A percentile compares a stretch with the other conserved stretches of the same genome.
These are phyloP conservation scores for Octonoba sinensis DNA, from an alignment of 2,888 invertebrate species.

Conservation along the genomic window DNA sequence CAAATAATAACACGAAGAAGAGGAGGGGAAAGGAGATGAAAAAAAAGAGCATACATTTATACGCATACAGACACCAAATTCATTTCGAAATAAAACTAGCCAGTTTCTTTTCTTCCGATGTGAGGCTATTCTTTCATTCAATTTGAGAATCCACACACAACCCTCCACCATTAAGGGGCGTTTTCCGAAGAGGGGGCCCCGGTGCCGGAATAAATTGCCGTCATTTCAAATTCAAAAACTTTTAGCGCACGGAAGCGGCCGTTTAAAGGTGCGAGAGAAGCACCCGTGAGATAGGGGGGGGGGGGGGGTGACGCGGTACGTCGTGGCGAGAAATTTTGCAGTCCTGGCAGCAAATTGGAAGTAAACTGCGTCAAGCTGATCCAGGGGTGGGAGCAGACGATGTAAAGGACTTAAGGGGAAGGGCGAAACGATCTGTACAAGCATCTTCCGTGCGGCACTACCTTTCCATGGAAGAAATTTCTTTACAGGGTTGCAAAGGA, in stretches of 20 bases:
- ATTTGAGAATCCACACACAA: conserved; percentile 35
- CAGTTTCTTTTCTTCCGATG: conserved; percentile 21
- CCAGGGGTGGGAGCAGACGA: conserved; percentile 6
- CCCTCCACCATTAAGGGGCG: conserved; percentile 48
- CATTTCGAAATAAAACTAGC: conserved; percentile 44
- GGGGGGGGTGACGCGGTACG: neutral
- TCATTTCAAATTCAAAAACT: conserved; percentile 65
- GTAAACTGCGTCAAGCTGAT: conserved; percentile 62
- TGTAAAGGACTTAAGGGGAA: neutral
- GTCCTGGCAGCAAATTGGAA: conserved; percentile 56
- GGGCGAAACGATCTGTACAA: conserved; percentile 22
- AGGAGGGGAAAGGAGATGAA: neutral
- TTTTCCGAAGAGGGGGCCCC: conserved; percentile 16
- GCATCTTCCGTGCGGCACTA: conserved; percentile 56
- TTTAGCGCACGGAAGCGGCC: conserved; percentile 61
- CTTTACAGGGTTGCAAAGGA: conserved; percentile 48
- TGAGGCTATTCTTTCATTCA: conserved; percentile 51
- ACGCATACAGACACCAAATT: conserved; percentile 33
- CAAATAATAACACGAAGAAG: no score
- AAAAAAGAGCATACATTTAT: neutral
- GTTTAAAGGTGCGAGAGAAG: conserved; percentile 51
- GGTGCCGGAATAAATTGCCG: conserved; percentile 57
- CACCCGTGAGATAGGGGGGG: conserved; percentile 8
- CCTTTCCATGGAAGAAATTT: conserved; percentile 55
- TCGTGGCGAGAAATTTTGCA: conserved; percentile 37